phyloP scores from a whole-genome alignment of 2,113 vertebrate species.

The Pavo muticus region DNA sequence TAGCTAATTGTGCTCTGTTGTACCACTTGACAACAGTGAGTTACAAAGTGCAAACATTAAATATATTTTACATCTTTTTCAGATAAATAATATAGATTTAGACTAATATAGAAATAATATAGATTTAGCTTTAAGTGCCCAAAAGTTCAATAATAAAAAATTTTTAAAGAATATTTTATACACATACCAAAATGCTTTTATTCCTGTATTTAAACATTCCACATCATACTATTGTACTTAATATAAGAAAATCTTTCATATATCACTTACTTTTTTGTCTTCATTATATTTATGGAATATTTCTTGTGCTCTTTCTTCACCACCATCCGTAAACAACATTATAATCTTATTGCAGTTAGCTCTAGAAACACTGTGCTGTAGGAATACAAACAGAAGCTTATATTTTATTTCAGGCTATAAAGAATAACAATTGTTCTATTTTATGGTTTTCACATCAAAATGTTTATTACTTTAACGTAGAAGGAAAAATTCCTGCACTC shows the following conservation, averaged over 20 bases:
- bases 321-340: constrained; percentile 98
- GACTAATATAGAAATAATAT: not conserved
- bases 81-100: not conserved
- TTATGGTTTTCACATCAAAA: not conserved
- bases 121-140: not conserved
- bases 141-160: not conserved
- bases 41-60: not conserved
- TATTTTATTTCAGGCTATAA: not conserved
- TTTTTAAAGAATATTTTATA: not conserved
- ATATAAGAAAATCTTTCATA: not conserved
- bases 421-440: not conserved
- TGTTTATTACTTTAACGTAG: not conserved
- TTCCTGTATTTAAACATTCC: not conserved
- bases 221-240: not conserved
- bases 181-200: not conserved
- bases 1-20: not conserved
- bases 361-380: constrained; percentile 91
- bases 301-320: constrained; percentile 94
- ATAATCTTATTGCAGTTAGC: constrained; percentile 99
- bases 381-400: constrained; percentile 5
- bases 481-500: not conserved
- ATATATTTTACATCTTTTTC: not conserved
- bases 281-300: constrained; percentile 93
- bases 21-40: not conserved
- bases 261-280: constrained; percentile 88